Conservation (phyloP, 2,888 invertebrate species). For the Plutella xylostella region DNA sequence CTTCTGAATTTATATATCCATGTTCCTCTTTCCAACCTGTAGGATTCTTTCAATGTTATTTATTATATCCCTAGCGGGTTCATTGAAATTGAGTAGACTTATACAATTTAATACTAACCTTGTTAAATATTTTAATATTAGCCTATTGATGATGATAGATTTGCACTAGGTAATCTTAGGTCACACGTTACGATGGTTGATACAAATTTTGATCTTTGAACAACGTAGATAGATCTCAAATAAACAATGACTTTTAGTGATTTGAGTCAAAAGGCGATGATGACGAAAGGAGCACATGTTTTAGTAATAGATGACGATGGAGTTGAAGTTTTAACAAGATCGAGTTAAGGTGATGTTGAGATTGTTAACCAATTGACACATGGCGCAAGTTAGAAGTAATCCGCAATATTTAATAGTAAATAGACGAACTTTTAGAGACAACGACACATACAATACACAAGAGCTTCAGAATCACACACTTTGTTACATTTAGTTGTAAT, state of each 20-base stretch:
- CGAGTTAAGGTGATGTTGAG: too few species aligned
- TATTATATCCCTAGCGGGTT: slow-evolving; percentile 36
- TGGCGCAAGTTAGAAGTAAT: neutral
- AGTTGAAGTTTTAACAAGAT: too few species aligned
- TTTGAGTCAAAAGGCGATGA: too few species aligned
- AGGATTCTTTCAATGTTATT: slow-evolving; percentile 37
- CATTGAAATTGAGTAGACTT: slow-evolving; percentile 32
- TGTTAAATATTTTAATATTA: slow-evolving; percentile 48
- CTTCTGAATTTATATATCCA: slow-evolving; percentile 22
- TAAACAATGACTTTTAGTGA: too few species aligned
- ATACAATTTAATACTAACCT: slow-evolving; percentile 29
- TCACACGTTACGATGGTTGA: slow-evolving; percentile 8
- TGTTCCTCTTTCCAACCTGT: slow-evolving; percentile 27
- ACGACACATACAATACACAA: slow-evolving; percentile 60
- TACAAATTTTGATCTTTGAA: too few species aligned
- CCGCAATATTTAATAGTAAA: slow-evolving; percentile 16
- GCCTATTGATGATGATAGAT: slow-evolving; percentile 33
- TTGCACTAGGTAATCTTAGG: slow-evolving; percentile 42
- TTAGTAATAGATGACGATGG: too few species aligned
- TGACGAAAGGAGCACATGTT: too few species aligned
- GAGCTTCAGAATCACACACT: slow-evolving; percentile 48
- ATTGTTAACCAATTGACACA: neutral
- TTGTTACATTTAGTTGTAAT: slow-evolving; percentile 23
- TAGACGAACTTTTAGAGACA: slow-evolving; percentile 52
- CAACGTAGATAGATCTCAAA: too few species aligned